Evolutionary conservation across 1,140 invertebrate genomes (phyloP).

Genomic region (Caerostris extrusa): DNA sequence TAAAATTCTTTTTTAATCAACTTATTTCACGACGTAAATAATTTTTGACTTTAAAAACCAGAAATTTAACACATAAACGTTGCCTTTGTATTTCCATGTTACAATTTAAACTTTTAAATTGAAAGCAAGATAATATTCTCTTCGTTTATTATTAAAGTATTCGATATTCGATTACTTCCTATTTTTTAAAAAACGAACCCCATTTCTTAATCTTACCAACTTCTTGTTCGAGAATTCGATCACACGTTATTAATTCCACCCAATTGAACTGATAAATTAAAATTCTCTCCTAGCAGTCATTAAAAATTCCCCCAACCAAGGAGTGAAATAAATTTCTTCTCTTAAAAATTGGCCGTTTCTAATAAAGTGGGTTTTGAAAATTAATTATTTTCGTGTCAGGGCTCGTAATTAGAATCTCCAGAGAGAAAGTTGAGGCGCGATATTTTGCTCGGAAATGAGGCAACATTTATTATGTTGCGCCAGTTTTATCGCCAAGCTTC

Average conservation of each 20-base stretch:
- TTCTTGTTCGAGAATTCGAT: background rate
- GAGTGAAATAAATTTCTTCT: conserved; percentile 3
- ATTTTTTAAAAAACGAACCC: too few relatives aligned
- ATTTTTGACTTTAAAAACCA: too few relatives aligned
- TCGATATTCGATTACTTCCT: too few relatives aligned
- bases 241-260: background rate
- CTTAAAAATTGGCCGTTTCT: conserved; percentile 45
- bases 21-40: too few relatives aligned
- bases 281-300: background rate
- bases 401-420: conserved; percentile 20
- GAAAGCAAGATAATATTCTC: too few relatives aligned
- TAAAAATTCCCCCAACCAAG: background rate
- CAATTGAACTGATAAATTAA: background rate
- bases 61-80: too few relatives aligned
- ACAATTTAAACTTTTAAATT: too few relatives aligned
- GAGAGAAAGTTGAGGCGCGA: background rate
- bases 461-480: conserved; percentile 15
- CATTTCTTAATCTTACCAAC: background rate
- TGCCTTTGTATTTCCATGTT: too few relatives aligned
- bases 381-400: conserved; percentile 45
- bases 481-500: conserved; percentile 3
- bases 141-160: too few relatives aligned
- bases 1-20: too few relatives aligned
- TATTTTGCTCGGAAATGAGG: conserved; percentile 36
- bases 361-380: conserved; percentile 34